Evolutionary conservation across 64 coral and sea anemone genomes (phyloP), one percentile per base, ranked within the genome.

Genomic region (Montipora capricornis): DNA sequence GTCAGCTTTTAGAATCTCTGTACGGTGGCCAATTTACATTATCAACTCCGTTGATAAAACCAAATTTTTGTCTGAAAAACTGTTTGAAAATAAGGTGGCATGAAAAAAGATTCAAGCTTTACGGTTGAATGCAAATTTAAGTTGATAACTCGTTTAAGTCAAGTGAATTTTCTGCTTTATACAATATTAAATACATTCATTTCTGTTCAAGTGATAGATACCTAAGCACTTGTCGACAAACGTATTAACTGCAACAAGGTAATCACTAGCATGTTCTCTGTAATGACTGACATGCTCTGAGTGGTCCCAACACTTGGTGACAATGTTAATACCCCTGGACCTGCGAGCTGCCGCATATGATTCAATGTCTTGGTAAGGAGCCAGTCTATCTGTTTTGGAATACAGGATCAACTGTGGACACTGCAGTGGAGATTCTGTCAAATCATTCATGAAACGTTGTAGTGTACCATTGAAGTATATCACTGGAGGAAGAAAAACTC

Each of bases 261-360:
- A 99, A 58, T 99, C 97, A 4, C 94, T 84, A 50, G 97, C 68
- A 66, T 99, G 92, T 66, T 96, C 89, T 76, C 89, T 96, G 84
- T 91, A 96, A 79, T 99, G 97, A 81, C 84, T 94, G 10, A 99
- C 97, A 99, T 99, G 97, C 16, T n/a, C 17, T 4, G 97, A 99
- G 29, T 74, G 59, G n/a, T 99, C 94, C 97, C 97, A 99, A 24
- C 94, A 99, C 74, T 82, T 94, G 49, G 67, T 26, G 2, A 81
- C 77, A 44, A 99, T 92, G 44, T 92, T 49, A 46, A 92, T 53
- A 74, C 97, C 95, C 68, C 78, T 88, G 11, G 90, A 49, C 94
- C 82, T 89, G 22, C 95, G 78, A 24, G 84, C 97, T 6, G 86
- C 37, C 3, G 84, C 64, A 90, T 94, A 96, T 16, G 76, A 52